Conservation (phyloP, 2,113 vertebrate genomes). For the Brachypodius melanocephalos region DNA sequence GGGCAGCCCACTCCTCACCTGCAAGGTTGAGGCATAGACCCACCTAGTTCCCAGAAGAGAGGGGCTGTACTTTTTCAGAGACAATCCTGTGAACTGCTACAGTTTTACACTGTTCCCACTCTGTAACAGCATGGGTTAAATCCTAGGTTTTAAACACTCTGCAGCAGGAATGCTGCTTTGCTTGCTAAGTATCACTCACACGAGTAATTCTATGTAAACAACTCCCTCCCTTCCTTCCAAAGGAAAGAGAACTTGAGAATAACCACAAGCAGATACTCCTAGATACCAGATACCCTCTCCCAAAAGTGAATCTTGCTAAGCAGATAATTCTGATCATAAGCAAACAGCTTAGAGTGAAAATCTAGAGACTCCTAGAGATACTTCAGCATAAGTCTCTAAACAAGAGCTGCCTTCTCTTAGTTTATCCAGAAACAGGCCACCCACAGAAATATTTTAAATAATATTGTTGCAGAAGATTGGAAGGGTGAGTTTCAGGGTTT, state of each 20-base stretch:
- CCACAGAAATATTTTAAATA: not conserved
- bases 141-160: not conserved
- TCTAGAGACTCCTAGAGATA: not conserved
- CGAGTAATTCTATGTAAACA: not conserved
- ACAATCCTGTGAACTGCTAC: not conserved
- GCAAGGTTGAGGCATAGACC: not conserved
- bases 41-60: not conserved
- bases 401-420: not conserved
- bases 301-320: not conserved
- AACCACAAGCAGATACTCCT: not conserved
- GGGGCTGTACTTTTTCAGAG: not conserved
- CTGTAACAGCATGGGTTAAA: not conserved
- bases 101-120: fast-evolving
- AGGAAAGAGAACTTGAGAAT: not conserved
- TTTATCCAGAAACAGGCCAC: not conserved
- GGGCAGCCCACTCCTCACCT: not conserved
- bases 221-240: not conserved
- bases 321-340: not conserved
- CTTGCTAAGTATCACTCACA: not conserved
- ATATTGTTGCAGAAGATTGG: not conserved
- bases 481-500: not conserved
- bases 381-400: not conserved
- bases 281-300: not conserved
- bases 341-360: not conserved
- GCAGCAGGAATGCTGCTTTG: not conserved